Percentiles rank a stretch among this genome's conserved stretches.
Evolutionary conservation across 2,797 vertebrate species (phyloP).

Genomic region (Aplochiton taeniatus): DNA sequence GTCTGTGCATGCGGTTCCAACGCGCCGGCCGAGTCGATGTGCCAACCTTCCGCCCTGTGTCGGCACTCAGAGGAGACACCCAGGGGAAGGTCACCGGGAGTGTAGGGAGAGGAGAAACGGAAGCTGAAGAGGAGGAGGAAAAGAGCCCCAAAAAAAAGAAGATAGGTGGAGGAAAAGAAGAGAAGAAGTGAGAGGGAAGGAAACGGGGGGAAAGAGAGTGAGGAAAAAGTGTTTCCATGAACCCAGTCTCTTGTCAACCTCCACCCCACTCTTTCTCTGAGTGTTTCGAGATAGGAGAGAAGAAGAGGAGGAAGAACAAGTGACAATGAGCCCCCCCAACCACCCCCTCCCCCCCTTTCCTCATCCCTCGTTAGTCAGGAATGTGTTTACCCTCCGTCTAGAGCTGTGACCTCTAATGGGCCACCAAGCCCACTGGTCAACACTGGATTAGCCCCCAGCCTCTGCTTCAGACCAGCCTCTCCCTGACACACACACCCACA

Average conservation of each 20-base stretch:
- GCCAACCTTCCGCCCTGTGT: conserved; percentile 9
- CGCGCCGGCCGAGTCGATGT: too few species aligned
- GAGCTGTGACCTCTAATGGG: conserved; percentile 75
- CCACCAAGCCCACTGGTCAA: conserved; percentile 77
- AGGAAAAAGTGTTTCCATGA: too few species aligned
- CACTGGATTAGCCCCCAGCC: conserved; percentile 73
- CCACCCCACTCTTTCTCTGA: too few species aligned
- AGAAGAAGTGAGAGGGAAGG: conserved; percentile 31
- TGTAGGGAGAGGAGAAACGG: neutral
- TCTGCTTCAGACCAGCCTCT: conserved; percentile 44
- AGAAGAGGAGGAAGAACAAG: conserved; percentile 1
- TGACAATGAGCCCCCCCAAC: conserved; percentile 26
- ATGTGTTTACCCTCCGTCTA: conserved; percentile 78
- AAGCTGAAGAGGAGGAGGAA: conserved; percentile 5
- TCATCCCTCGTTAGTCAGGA: conserved; percentile 75
- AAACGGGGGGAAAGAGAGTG: neutral
- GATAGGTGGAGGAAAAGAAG: neutral
- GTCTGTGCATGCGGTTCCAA: conserved; percentile 45
- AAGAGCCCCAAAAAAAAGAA: conserved; percentile 4
- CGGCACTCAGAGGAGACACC: neutral
- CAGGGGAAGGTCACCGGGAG: neutral
- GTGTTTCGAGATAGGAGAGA: too few species aligned
- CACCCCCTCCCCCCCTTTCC: too few species aligned
- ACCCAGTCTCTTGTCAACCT: too few species aligned
- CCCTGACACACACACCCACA: conserved; percentile 1